These are phyloP conservation scores for Pteropus rufus DNA, from an alignment of 2,797 vertebrate species.

Conservation along the genomic window DNA sequence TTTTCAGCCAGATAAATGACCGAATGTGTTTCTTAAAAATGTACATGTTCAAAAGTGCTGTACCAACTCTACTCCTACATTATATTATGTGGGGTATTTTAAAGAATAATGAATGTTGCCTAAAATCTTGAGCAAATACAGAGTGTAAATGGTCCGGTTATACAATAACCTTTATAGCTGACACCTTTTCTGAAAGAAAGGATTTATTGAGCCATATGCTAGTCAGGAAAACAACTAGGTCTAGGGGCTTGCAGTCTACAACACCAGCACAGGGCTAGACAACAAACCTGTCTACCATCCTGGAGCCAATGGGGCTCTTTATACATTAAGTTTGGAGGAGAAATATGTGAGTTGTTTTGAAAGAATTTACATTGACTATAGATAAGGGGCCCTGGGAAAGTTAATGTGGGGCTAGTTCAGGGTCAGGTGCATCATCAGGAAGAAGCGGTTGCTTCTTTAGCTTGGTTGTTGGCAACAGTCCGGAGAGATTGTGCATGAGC, in stretches of 20 bases:
- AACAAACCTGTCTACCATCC: neutral
- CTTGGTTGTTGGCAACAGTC: neutral
- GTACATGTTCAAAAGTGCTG: neutral
- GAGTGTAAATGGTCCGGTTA: neutral
- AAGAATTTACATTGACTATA: neutral
- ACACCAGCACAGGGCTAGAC: neutral
- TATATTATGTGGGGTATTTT: neutral
- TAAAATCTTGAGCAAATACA: neutral
- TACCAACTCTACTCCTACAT: neutral
- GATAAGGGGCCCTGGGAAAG: neutral
- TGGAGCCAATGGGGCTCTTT: neutral
- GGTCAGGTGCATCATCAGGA: neutral
- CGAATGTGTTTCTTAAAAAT: neutral
- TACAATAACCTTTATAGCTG: neutral
- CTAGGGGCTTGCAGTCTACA: rapidly evolving
- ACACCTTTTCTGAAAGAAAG: neutral
- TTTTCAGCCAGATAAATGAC: neutral
- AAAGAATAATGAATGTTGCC: neutral
- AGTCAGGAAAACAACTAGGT: neutral
- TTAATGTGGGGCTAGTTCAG: neutral
- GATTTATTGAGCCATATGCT: too few species aligned
- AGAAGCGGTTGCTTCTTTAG: neutral
- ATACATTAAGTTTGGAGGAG: neutral
- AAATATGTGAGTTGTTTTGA: neutral
- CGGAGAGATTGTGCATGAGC: neutral